phyloP scores from a whole-genome alignment of 2,888 invertebrate species.

The Pegoplata infirma region DNA sequence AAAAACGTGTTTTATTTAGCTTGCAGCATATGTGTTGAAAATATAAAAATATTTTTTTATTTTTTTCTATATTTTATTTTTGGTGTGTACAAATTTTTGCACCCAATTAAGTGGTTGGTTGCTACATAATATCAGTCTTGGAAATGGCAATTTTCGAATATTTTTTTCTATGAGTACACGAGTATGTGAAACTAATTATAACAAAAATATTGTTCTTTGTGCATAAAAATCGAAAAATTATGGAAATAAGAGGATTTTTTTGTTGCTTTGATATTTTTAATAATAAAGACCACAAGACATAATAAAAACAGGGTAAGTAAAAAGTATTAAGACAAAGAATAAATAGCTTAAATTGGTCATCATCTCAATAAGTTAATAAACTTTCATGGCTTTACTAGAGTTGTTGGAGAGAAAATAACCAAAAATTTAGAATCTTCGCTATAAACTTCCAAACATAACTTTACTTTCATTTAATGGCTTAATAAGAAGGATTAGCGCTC shows the following conservation, averaged over 20 bases:
- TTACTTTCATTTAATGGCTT: too few species aligned
- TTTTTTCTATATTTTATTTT: neutral
- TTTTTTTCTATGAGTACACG: slow-evolving; percentile 3
- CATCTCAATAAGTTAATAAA: too few species aligned
- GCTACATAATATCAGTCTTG: slow-evolving; percentile 6
- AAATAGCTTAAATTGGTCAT: too few species aligned
- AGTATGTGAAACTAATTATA: slow-evolving; percentile 57
- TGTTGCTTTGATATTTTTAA: slow-evolving; percentile 27
- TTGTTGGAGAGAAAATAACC: too few species aligned
- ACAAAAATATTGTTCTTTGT: slow-evolving; percentile 58
- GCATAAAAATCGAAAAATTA: slow-evolving; percentile 78
- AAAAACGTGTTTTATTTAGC: slow-evolving; percentile 36
- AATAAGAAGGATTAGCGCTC: too few species aligned
- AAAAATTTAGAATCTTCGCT: too few species aligned
- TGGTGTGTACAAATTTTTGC: slow-evolving; percentile 42
- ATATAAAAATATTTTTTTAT: slow-evolving; percentile 27
- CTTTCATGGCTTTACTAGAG: too few species aligned
- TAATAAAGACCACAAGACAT: slow-evolving; percentile 10
- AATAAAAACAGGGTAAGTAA: slow-evolving; percentile 11
- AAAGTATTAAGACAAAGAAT: too few species aligned
- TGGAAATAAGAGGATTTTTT: slow-evolving; percentile 73
- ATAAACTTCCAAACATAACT: too few species aligned
- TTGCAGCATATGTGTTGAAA: slow-evolving; percentile 50
- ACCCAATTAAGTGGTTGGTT: slow-evolving; percentile 55
- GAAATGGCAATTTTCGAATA: slow-evolving; percentile 9